A percentile compares a stretch with the other conserved stretches of the same genome.
phyloP scores from a whole-genome alignment of 1,140 invertebrate species.

The Pseudomyrmex concolor region DNA sequence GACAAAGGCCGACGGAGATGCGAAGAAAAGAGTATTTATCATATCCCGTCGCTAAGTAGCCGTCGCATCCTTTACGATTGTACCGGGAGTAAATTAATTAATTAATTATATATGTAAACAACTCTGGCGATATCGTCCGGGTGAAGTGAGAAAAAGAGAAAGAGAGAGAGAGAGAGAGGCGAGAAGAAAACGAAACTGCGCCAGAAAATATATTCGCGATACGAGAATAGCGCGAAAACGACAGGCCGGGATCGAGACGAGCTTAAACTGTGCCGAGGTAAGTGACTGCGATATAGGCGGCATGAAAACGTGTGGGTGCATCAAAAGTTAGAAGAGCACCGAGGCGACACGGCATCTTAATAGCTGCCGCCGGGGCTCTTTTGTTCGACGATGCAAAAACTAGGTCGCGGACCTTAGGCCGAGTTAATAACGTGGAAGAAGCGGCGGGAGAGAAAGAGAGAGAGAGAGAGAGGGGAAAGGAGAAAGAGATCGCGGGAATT shows the following conservation, averaged over 20 bases:
- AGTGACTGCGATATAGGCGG: slow-evolving; percentile 37
- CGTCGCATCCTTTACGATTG: slow-evolving; percentile 1
- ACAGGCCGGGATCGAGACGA: slow-evolving; percentile 60
- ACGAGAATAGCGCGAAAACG: neutral
- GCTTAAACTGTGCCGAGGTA: slow-evolving; percentile 67
- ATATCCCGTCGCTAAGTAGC: slow-evolving; percentile 7
- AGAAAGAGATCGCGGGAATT: slow-evolving; percentile 42
- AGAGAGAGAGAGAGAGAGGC: neutral
- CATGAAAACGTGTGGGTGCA: slow-evolving; percentile 3
- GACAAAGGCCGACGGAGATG: neutral
- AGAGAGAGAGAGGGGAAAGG: neutral
- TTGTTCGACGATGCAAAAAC: slow-evolving; percentile 69
- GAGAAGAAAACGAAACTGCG: no score
- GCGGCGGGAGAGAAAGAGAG: neutral
- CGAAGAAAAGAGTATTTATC: slow-evolving; percentile 33
- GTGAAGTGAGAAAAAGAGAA: neutral
- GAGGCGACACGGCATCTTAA: slow-evolving; percentile 61
- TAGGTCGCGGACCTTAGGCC: slow-evolving; percentile 70
- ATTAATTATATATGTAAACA: slow-evolving; percentile 35
- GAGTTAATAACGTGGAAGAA: slow-evolving; percentile 69
- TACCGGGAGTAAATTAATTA: neutral
- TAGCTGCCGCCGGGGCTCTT: slow-evolving; percentile 56
- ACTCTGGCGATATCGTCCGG: neutral
- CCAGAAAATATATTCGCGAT: no score
- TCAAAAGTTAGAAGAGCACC: slow-evolving; percentile 47